phyloP scores from a whole-genome alignment of 2,113 vertebrate genomes.

The Mobula hypostoma region DNA sequence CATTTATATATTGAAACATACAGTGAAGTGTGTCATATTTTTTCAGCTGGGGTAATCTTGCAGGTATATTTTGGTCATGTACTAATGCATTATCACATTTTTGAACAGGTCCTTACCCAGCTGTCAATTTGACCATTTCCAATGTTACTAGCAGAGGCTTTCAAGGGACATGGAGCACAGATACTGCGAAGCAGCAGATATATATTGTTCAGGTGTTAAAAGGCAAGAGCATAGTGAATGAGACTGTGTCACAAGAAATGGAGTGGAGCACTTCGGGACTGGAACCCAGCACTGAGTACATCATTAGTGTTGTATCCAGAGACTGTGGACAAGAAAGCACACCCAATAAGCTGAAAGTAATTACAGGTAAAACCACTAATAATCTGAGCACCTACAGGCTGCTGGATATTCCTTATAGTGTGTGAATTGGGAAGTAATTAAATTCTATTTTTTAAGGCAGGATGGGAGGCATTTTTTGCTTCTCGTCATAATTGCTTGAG shows the following conservation, averaged over 20 bases:
- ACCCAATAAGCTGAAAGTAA: slow-evolving; percentile 41
- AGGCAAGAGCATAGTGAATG: slow-evolving; percentile 41
- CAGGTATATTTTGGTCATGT: too few species aligned
- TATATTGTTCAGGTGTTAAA: slow-evolving; percentile 54
- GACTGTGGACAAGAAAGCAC: neutral
- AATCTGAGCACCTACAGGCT: neutral
- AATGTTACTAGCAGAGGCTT: slow-evolving; percentile 63
- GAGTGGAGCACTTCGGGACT: slow-evolving; percentile 45
- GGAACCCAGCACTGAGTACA: slow-evolving; percentile 52
- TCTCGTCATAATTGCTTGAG: neutral
- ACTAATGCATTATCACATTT: neutral
- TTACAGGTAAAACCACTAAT: slow-evolving; percentile 48
- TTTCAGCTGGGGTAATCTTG: too few species aligned
- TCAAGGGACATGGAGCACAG: slow-evolving; percentile 58
- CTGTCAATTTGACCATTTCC: slow-evolving; percentile 50
- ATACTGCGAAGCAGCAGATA: slow-evolving; percentile 47
- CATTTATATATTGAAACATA: too few species aligned
- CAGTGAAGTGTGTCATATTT: too few species aligned
- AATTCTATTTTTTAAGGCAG: neutral
- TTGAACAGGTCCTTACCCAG: slow-evolving; percentile 45
- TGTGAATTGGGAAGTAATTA: neutral
- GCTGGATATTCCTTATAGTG: neutral
- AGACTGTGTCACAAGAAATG: slow-evolving; percentile 37
- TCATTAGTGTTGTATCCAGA: slow-evolving; percentile 47
- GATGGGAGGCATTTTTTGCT: neutral